Conservation (phyloP, 2,888 invertebrate genomes). For the Autographa pulchrina region DNA sequence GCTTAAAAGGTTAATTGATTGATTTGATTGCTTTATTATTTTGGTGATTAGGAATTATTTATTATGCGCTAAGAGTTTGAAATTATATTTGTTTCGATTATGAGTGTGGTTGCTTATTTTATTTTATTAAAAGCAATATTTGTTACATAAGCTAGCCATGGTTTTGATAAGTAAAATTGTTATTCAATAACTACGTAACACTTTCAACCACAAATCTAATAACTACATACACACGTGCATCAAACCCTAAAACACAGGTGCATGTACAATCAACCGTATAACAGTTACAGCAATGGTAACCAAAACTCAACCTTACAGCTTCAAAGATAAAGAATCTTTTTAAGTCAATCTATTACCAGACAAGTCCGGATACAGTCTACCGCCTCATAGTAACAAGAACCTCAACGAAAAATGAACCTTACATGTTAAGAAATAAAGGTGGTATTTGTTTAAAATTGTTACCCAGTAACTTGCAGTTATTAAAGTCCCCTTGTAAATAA, state of each 20-base stretch:
- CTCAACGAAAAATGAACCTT: neutral
- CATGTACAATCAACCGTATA: neutral
- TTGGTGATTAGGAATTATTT: neutral
- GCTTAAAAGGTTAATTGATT: too few relatives aligned
- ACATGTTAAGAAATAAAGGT: neutral
- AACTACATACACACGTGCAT: neutral
- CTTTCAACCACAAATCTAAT: neutral
- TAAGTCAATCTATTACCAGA: too few relatives aligned
- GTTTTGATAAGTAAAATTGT: too few relatives aligned
- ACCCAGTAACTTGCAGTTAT: too few relatives aligned
- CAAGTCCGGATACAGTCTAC: too few relatives aligned
- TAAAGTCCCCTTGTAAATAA: constrained; percentile 3
- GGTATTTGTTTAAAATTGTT: neutral
- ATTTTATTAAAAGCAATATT: neutral
- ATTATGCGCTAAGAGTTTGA: neutral
- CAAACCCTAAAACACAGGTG: constrained; percentile 30
- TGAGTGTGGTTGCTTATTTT: neutral
- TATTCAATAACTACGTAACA: neutral
- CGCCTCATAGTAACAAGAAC: too few relatives aligned
- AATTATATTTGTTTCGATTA: neutral
- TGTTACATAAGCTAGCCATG: too few relatives aligned
- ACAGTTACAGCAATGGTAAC: neutral
- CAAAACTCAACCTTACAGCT: neutral
- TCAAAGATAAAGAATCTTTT: neutral
- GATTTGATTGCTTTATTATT: neutral